These are phyloP conservation scores for Erythrocercus mccallii DNA, from an alignment of 2,113 vertebrate genomes.

Conservation along the genomic window DNA sequence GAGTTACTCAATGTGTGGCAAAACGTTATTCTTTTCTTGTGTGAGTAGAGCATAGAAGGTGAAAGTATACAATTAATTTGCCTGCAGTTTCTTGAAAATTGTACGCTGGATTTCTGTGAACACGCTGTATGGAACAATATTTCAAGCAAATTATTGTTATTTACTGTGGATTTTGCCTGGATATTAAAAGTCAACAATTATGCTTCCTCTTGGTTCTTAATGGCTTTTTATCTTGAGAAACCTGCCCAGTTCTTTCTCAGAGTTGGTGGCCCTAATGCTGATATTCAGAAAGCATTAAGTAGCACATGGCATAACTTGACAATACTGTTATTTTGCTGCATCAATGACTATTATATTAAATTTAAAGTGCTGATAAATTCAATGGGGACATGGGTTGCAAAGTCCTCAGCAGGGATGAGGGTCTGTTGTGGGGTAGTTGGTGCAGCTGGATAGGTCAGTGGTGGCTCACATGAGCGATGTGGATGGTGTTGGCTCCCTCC, in stretches of 20 bases:
- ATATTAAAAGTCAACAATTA: conserved; percentile 77
- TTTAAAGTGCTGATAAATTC: neutral
- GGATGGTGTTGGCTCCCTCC: neutral
- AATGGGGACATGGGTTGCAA: neutral
- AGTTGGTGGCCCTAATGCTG: conserved; percentile 10
- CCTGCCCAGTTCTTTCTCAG: conserved; percentile 55
- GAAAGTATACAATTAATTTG: conserved; percentile 79
- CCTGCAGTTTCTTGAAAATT: conserved; percentile 72
- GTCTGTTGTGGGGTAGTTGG: neutral
- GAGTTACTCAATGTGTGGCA: conserved; percentile 41
- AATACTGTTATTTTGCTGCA: neutral
- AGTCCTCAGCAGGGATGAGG: neutral
- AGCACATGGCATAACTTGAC: neutral
- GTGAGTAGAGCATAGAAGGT: conserved; percentile 65
- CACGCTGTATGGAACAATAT: conserved; percentile 62
- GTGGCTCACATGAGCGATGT: fast-evolving
- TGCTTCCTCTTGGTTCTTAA: conserved; percentile 65
- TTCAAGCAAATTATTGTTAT: conserved; percentile 79
- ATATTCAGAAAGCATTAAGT: conserved; percentile 18
- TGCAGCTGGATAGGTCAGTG: neutral
- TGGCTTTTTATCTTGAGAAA: conserved; percentile 74
- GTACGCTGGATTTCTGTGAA: conserved; percentile 76
- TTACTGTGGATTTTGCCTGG: conserved; percentile 72
- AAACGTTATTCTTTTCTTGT: conserved; percentile 68
- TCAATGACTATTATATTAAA: fast-evolving